Base-by-base conservation (phyloP, 2,888 invertebrate species). In the Lacanobia oleracea region DNA sequence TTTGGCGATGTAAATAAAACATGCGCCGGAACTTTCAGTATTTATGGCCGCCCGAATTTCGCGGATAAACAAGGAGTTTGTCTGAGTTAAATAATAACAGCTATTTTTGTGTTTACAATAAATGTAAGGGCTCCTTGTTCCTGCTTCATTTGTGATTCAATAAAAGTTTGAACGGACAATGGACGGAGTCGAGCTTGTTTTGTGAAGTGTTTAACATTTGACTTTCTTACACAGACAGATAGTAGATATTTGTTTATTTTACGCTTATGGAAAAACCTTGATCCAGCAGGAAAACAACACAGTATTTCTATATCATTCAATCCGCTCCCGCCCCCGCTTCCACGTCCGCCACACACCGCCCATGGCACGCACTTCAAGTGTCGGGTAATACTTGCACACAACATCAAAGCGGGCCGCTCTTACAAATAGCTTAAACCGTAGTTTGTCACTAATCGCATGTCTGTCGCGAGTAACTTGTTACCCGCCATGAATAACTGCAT, bases 1-100 rank as follows among this genome's bases (percentile, higher is more conserved):
- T 79, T 81, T 63, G 61, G 70, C 73, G 78, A 77, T 72, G 77
- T 75, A 69, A 81, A 86, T 85, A 79, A 82, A 85, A 75, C 78
- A 75, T 82, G 69, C 75, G 57, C 72, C 56, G 45, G 45, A 85
- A 76, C 68, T 84, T 82, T 51, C 10, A 45, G 75, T 82, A 81
- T 86, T 86, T 75, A 81, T 78, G 76, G 56, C 37, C 54, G 27
- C 57, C 59, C 23, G 50, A 67, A 75, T 61, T 63, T 71, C 10
- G 33, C 48, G 70, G 68, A 69, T 79, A 72, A 76, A 83, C 72
- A 72, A 69, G 53, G 72, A 75, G 37, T 65, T 72, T 64, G 72
- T 57, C 18, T 37, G 59, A 72, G 59, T 80, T 83, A 59, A 83
- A 81, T 75, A 83, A 67, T 83, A 76, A 83, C 64, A 75, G 53